A percentile compares a stretch with the other conserved stretches of the same genome.
phyloP scores from a whole-genome alignment of 2,797 vertebrate species.

The Odontamblyopus rebecca region DNA sequence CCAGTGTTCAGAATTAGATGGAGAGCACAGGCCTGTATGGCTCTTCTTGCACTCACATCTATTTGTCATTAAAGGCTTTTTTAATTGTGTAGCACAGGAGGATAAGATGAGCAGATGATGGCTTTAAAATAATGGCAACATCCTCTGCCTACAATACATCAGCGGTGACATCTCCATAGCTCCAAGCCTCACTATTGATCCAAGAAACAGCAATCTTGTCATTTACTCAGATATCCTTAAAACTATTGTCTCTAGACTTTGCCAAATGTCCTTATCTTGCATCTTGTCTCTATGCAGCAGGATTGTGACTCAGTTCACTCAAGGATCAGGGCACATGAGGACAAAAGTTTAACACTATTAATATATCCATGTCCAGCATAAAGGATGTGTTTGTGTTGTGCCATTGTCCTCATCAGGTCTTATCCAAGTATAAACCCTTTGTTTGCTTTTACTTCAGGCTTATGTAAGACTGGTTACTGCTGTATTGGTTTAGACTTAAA shows the following conservation, averaged over 20 bases:
- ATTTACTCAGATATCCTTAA: constrained; percentile 17
- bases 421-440: constrained; percentile 44
- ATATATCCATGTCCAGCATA: constrained; percentile 33
- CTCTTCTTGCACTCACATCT: constrained; percentile 29
- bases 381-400: constrained; percentile 40
- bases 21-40: constrained; percentile 44
- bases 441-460: not conserved
- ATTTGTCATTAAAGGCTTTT: constrained; percentile 19
- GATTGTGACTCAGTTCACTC: constrained; percentile 51
- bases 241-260: constrained; percentile 11
- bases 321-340: constrained; percentile 40
- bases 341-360: constrained; percentile 51
- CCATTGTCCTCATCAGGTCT: constrained; percentile 40
- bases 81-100: constrained; percentile 8
- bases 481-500: not conserved
- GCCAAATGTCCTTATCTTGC: constrained; percentile 1
- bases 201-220: constrained; percentile 3
- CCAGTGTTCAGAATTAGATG: constrained; percentile 30
- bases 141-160: constrained; percentile 7
- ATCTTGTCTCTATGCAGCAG: constrained; percentile 10
- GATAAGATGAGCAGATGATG: constrained; percentile 27
- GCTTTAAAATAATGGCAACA: constrained; percentile 28
- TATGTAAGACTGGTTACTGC: too few species aligned
- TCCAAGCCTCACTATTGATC: not conserved
- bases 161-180: not conserved